phyloP scores from a whole-genome alignment of 2,888 invertebrate genomes.

The Malthinus seriepunctatus region DNA sequence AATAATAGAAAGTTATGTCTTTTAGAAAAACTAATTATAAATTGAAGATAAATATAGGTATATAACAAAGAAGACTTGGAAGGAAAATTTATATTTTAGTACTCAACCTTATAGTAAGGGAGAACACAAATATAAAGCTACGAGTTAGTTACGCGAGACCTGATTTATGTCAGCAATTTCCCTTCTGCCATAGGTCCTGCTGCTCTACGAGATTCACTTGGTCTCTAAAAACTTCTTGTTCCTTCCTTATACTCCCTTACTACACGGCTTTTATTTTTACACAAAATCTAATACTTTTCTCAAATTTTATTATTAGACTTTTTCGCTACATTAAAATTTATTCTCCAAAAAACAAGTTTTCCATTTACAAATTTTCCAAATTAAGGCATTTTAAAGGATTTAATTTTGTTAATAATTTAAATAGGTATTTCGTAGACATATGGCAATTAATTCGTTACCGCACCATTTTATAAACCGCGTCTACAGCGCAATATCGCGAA shows the following conservation, averaged over 20 bases:
- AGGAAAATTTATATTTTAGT: slow-evolving; percentile 23
- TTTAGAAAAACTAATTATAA: slow-evolving; percentile 5
- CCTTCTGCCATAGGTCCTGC: slow-evolving; percentile 39
- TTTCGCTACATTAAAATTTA: too few relatives aligned
- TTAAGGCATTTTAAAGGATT: too few relatives aligned
- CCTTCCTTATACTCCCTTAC: slow-evolving; percentile 18
- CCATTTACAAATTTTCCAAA: too few relatives aligned
- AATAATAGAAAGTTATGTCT: slow-evolving; percentile 5
- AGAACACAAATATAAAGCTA: slow-evolving; percentile 35
- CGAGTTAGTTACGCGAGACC: slow-evolving; percentile 42
- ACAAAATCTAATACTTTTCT: neutral
- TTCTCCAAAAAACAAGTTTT: too few relatives aligned
- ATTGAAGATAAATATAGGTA: slow-evolving; percentile 5
- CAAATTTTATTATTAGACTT: too few relatives aligned
- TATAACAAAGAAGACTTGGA: slow-evolving; percentile 14
- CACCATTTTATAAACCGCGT: slow-evolving; percentile 42
- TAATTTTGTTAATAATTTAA: neutral
- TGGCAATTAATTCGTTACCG: slow-evolving; percentile 37
- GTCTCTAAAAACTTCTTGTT: slow-evolving; percentile 29
- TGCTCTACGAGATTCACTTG: slow-evolving; percentile 33
- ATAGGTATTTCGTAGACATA: slow-evolving; percentile 26
- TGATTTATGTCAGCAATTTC: slow-evolving; percentile 47
- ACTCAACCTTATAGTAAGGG: slow-evolving; percentile 27
- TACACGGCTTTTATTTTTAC: slow-evolving; percentile 9
- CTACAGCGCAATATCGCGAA: slow-evolving; percentile 39